A percentile compares a stretch with the other conserved stretches of the same genome.
Conservation (phyloP, 2,797 vertebrate genomes). For the Limosa lapponica region DNA sequence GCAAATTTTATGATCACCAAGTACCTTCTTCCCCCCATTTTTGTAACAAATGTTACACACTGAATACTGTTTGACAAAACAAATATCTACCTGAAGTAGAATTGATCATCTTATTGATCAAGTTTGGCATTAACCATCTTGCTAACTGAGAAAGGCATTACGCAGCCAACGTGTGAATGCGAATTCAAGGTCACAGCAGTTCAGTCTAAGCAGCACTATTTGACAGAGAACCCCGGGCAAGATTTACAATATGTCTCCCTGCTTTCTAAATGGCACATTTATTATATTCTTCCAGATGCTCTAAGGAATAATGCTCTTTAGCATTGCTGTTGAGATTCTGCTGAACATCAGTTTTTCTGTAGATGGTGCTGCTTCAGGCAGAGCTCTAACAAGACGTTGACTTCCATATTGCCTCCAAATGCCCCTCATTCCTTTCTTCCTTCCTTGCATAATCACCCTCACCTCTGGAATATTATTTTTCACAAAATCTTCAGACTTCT, state of each 20-base stretch:
- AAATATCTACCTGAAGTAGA: background rate
- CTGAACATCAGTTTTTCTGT: background rate
- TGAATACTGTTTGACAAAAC: background rate
- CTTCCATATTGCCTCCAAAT: background rate
- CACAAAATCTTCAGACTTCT: background rate
- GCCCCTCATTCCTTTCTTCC: background rate
- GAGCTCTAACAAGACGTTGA: background rate
- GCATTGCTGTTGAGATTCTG: background rate
- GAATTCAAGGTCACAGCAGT: background rate
- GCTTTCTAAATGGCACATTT: background rate
- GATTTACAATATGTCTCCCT: background rate
- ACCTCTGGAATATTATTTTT: background rate
- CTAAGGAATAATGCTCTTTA: background rate
- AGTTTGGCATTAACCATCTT: background rate
- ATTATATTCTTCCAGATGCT: background rate
- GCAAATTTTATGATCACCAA: background rate
- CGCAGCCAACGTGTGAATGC: background rate
- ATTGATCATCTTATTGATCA: background rate
- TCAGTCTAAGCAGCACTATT: background rate
- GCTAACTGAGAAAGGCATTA: background rate
- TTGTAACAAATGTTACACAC: background rate
- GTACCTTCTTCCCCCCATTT: rapidly evolving
- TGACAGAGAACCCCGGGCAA: background rate
- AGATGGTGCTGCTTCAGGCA: background rate
- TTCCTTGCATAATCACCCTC: background rate